These are phyloP conservation scores for Tragelaphus buxtoni DNA, from an alignment of 2,113 vertebrate species.

Conservation along the genomic window DNA sequence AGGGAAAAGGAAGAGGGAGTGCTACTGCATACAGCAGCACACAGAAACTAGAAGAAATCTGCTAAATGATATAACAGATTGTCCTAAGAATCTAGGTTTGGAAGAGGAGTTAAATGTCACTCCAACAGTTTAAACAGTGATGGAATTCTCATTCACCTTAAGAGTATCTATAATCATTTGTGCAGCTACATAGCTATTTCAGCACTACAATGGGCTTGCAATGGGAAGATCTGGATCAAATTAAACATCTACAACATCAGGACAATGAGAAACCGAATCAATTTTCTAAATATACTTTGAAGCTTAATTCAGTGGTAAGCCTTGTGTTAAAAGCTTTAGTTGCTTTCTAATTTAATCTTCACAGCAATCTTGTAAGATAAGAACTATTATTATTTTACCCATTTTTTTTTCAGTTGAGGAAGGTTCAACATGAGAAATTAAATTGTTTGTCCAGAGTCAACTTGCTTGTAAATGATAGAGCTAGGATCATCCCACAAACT, in stretches of 20 bases:
- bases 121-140: not conserved
- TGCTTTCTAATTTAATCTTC: not conserved
- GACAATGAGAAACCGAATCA: not conserved
- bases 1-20: not conserved
- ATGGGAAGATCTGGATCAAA: not conserved
- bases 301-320: not conserved
- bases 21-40: not conserved
- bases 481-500: no score
- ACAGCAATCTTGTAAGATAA: not conserved
- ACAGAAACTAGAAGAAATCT: accelerated
- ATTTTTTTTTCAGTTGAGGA: not conserved
- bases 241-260: not conserved
- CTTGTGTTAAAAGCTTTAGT: not conserved
- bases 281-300: not conserved
- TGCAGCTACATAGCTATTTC: not conserved
- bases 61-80: not conserved
- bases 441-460: not conserved
- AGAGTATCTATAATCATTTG: not conserved
- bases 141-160: not conserved
- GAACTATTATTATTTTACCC: not conserved
- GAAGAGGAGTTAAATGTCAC: not conserved
- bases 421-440: not conserved
- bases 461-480: not conserved
- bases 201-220: not conserved
- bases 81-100: not conserved